Conservation (phyloP, 2,797 vertebrate species). For the Gymnocypris eckloni region DNA sequence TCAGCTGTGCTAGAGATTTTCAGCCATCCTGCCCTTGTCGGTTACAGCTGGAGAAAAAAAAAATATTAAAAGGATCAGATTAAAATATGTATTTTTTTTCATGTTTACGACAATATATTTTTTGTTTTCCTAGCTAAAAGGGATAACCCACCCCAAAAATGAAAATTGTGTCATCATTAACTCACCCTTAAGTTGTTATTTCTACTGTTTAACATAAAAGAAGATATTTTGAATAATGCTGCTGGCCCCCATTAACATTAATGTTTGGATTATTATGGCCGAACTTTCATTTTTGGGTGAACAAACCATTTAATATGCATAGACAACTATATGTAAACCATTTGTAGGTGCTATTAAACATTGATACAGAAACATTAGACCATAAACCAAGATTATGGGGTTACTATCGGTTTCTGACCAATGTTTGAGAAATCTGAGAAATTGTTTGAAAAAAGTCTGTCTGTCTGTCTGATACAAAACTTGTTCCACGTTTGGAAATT, state of each 20-base stretch:
- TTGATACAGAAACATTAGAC: not conserved
- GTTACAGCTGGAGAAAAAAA: constrained; percentile 72
- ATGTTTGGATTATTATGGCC: not conserved
- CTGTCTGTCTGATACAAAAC: not conserved
- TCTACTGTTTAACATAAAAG: not conserved
- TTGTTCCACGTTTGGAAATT: not conserved
- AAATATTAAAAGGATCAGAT: constrained; percentile 12
- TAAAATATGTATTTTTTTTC: not conserved
- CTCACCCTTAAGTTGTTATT: not conserved
- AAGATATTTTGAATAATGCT: not conserved
- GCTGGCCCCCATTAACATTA: too few species aligned
- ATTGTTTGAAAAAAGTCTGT: not conserved
- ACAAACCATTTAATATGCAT: not conserved
- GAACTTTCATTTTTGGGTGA: not conserved
- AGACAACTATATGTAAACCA: not conserved
- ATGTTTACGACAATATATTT: not conserved
- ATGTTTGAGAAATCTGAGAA: not conserved
- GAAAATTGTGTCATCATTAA: not conserved
- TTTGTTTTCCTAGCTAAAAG: not conserved
- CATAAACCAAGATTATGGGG: not conserved
- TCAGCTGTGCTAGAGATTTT: constrained; percentile 50
- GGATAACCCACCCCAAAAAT: not conserved
- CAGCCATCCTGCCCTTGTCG: constrained; percentile 74
- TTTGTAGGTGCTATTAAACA: not conserved
- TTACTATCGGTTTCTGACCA: not conserved